Evolutionary conservation across 2,888 invertebrate genomes (phyloP).

Genomic region (Dryomyza anilis): DNA sequence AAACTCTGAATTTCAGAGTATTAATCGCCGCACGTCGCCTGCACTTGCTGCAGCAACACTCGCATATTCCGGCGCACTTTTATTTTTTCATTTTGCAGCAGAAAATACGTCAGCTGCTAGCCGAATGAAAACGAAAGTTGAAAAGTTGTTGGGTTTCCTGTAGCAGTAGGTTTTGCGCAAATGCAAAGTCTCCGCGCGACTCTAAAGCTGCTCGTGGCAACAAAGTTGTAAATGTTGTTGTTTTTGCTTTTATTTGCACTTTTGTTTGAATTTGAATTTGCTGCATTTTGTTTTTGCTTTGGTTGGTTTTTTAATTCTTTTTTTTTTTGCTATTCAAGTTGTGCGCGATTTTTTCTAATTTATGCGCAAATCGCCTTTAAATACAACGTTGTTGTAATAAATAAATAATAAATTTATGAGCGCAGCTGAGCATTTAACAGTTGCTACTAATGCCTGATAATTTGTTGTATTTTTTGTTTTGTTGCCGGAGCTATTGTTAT

Average conservation of each 20-base stretch:
- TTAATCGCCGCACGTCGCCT: too few relatives aligned
- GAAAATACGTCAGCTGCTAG: constrained; percentile 12
- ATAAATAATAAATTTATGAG: not conserved
- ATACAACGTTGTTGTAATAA: not conserved
- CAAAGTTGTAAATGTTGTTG: not conserved
- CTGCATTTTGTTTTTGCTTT: too few relatives aligned
- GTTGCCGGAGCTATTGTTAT: not conserved
- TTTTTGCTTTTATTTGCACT: not conserved
- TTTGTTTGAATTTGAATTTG: too few relatives aligned
- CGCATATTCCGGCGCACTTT: not conserved
- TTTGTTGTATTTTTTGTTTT: too few relatives aligned
- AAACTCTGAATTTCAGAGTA: too few relatives aligned
- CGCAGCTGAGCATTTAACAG: too few relatives aligned
- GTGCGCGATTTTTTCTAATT: constrained; percentile 4
- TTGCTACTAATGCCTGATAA: too few relatives aligned
- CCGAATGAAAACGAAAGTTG: constrained; percentile 57
- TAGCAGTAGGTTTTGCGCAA: constrained; percentile 29
- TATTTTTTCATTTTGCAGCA: not conserved
- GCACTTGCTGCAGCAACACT: not conserved
- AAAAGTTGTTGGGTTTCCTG: constrained; percentile 37
- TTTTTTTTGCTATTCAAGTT: not conserved
- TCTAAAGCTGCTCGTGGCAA: not conserved
- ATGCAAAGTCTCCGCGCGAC: not conserved
- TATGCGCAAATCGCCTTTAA: not conserved
- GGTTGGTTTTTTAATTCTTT: not conserved